A percentile compares a stretch with the other conserved stretches of the same genome.
These are phyloP conservation scores for Rhabdomys dilectus DNA, from an alignment of 2,113 vertebrate genomes.

Conservation along the genomic window DNA sequence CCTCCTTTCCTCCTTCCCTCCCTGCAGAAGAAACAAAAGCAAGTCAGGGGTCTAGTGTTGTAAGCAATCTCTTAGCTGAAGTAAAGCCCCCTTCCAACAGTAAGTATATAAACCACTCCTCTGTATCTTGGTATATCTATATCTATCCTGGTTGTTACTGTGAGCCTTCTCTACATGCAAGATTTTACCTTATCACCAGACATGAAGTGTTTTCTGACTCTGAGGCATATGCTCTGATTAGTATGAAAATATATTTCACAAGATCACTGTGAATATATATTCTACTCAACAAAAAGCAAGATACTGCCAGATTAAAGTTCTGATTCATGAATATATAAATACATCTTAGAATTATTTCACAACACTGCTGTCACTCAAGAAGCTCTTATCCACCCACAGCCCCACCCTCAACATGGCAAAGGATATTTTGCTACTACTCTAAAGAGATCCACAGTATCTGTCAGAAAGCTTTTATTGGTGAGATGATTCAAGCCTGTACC, in stretches of 20 bases:
- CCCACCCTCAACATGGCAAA: background rate
- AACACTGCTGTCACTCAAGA: conserved; percentile 36
- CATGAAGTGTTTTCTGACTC: background rate
- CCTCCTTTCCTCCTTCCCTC: background rate
- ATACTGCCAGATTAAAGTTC: background rate
- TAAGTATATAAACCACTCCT: background rate
- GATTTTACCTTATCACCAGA: background rate
- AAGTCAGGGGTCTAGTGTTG: background rate
- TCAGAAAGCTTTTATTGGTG: background rate
- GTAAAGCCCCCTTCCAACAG: background rate
- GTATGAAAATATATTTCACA: background rate
- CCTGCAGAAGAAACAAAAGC: background rate
- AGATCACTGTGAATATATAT: conserved; percentile 13
- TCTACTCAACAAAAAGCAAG: background rate
- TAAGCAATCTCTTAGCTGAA: background rate
- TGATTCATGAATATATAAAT: conserved; percentile 20
- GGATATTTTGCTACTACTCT: background rate
- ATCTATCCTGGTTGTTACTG: background rate
- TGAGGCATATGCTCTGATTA: background rate
- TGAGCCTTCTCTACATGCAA: background rate
- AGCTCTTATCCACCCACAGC: background rate
- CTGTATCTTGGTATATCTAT: background rate
- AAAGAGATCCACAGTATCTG: background rate
- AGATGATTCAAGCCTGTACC: background rate
- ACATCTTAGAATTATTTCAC: background rate